These are phyloP conservation scores for Alaudala cheleensis DNA, from an alignment of 2,113 vertebrate species.

Conservation along the genomic window DNA sequence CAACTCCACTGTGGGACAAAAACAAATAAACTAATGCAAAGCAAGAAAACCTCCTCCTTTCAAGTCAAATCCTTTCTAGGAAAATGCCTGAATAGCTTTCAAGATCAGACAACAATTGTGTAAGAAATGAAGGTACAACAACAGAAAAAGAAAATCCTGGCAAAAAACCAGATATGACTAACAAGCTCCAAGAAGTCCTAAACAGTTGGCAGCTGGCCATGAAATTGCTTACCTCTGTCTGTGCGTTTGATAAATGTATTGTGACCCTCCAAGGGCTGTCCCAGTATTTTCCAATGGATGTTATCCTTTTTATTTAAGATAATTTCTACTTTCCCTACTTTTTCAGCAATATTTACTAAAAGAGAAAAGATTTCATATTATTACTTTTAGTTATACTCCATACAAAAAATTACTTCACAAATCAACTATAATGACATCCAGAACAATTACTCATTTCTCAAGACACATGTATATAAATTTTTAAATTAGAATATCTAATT, in stretches of 20 bases:
- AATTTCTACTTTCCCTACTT: conserved; percentile 90
- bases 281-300: conserved; percentile 82
- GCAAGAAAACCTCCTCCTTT: background rate
- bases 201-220: background rate
- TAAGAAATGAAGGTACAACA: background rate
- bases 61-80: background rate
- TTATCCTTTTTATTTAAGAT: conserved; percentile 78
- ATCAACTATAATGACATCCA: background rate
- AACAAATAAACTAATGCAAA: background rate
- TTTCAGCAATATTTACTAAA: conserved; percentile 80
- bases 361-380: conserved; percentile 28
- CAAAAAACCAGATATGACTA: background rate
- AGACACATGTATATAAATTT: background rate
- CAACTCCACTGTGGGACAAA: background rate
- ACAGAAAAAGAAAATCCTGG: background rate
- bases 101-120: background rate
- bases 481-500: background rate
- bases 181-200: background rate
- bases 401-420: background rate
- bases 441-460: background rate
- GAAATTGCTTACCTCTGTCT: conserved; percentile 79
- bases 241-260: conserved; percentile 79
- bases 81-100: background rate
- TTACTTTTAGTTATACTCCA: background rate
- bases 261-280: conserved; percentile 79